phyloP scores from a whole-genome alignment of 2,113 vertebrate species.

The Pseudorasbora parva region DNA sequence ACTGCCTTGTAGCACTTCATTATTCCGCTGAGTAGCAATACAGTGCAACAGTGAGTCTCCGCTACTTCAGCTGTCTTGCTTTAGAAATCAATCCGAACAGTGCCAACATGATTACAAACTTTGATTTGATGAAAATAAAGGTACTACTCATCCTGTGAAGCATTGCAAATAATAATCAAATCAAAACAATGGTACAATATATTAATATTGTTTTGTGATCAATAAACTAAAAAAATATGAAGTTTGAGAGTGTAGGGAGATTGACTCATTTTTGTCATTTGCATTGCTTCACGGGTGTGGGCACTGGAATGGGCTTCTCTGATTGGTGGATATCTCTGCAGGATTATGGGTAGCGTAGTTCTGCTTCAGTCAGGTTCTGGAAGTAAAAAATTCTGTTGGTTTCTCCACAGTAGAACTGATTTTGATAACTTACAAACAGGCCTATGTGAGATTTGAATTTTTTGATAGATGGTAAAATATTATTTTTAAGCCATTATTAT shows the following conservation, averaged over 20 bases:
- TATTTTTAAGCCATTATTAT: too few relatives aligned
- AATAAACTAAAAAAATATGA: not conserved
- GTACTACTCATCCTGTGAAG: not conserved
- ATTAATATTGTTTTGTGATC: not conserved
- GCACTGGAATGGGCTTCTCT: not conserved
- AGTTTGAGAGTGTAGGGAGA: not conserved
- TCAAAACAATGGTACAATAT: not conserved
- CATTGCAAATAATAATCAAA: not conserved
- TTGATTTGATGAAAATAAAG: not conserved
- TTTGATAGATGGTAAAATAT: too few relatives aligned
- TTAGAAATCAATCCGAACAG: not conserved
- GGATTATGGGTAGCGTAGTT: not conserved
- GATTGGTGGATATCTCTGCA: not conserved
- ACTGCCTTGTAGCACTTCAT: conserved; percentile 39
- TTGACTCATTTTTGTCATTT: not conserved
- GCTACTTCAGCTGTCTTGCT: not conserved
- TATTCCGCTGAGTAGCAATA: conserved; percentile 46
- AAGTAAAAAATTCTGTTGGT: too few relatives aligned
- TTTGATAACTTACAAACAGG: too few relatives aligned
- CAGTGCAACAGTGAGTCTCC: conserved; percentile 9
- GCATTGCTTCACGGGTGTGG: not conserved
- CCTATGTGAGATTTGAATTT: too few relatives aligned
- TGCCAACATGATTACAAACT: not conserved
- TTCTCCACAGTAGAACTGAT: too few relatives aligned
- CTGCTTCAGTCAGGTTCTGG: not conserved